Evolutionary conservation across 2,113 vertebrate species (phyloP).

Genomic region (Labrus mixtus): DNA sequence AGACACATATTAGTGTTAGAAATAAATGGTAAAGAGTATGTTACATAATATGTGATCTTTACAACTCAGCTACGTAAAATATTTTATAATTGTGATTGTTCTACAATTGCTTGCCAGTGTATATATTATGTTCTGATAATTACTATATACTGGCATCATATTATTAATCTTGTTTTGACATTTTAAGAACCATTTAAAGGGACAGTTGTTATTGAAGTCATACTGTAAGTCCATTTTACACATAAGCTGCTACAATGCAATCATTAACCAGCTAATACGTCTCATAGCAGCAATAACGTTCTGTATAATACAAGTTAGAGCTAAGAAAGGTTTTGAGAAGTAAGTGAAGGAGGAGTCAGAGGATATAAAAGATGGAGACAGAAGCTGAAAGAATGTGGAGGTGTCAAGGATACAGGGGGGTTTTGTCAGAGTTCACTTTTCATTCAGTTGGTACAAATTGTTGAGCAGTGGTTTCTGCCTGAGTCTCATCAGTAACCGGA

Average conservation of each 20-base stretch:
- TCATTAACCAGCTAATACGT: slow-evolving; percentile 13
- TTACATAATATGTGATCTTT: no score
- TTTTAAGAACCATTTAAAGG: slow-evolving; percentile 34
- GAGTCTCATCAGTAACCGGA: not conserved
- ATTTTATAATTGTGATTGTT: not conserved
- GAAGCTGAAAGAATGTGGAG: not conserved
- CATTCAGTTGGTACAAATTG: slow-evolving; percentile 15
- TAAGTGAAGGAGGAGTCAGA: not conserved
- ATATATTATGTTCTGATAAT: not conserved
- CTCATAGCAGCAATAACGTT: not conserved
- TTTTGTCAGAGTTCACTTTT: slow-evolving; percentile 14
- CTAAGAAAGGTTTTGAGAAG: not conserved
- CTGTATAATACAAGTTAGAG: not conserved
- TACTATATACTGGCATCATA: not conserved
- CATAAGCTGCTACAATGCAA: slow-evolving; percentile 48
- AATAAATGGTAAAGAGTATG: no score
- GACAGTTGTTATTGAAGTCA: slow-evolving; percentile 16
- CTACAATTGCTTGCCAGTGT: not conserved
- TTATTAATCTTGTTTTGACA: not conserved
- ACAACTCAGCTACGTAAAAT: no score
- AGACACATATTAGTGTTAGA: no score
- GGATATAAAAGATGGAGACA: not conserved
- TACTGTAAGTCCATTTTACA: slow-evolving; percentile 4
- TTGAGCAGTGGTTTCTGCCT: not conserved
- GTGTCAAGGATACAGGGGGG: slow-evolving; percentile 25